These are phyloP conservation scores for Ciconia boyciana DNA, from an alignment of 2,113 vertebrate genomes.

Conservation along the genomic window DNA sequence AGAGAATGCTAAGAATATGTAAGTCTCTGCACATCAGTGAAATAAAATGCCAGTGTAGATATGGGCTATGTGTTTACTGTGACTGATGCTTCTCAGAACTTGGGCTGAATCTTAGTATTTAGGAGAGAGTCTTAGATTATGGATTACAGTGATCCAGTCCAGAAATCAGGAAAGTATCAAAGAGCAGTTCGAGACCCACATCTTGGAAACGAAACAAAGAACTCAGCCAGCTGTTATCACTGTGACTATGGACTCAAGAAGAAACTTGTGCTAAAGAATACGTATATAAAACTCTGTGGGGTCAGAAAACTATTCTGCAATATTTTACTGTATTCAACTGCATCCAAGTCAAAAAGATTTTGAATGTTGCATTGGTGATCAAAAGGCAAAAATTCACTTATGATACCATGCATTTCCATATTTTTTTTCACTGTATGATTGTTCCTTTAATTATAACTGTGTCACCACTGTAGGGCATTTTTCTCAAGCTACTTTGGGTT, in stretches of 20 bases:
- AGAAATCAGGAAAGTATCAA: background rate
- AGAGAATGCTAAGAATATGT: background rate
- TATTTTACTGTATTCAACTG: background rate
- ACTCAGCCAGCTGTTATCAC: background rate
- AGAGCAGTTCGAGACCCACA: background rate
- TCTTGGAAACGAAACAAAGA: background rate
- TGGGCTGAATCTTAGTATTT: background rate
- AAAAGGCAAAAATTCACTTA: background rate
- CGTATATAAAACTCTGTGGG: background rate
- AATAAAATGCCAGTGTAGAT: background rate
- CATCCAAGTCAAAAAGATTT: background rate
- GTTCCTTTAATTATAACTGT: background rate
- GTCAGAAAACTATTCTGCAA: background rate
- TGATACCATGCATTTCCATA: background rate
- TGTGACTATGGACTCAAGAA: background rate
- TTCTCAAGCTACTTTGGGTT: background rate
- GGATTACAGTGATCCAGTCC: background rate
- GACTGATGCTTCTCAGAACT: background rate
- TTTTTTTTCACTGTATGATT: background rate
- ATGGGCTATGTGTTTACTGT: background rate
- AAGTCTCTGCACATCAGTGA: background rate
- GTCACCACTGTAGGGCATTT: background rate
- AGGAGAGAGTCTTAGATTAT: background rate
- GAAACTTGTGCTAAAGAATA: background rate
- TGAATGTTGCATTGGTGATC: background rate